Evolutionary conservation across 1,140 invertebrate species (phyloP), one percentile per base, ranked within the genome.

Genomic region (Atta colombica): DNA sequence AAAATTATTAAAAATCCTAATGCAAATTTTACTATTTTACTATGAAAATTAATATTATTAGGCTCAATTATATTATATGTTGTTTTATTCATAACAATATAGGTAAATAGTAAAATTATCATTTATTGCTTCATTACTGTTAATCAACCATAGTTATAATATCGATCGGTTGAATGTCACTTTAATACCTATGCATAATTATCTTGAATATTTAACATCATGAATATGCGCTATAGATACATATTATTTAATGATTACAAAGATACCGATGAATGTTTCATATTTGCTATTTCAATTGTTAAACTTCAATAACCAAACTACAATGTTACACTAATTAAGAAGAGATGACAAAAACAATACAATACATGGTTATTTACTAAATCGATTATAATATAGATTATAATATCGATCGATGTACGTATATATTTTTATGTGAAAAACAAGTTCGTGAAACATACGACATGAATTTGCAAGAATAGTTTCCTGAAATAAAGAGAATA

Each of bases 241-340:
- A 21, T 45, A 65, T 49, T 60, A 78, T 78, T 78, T 10, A 78
- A 65, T 66, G 35, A 66, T 75, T n/a, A 21, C 72, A 75, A 75
- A 75, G 31, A 58, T 18, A 78, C 6, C 18, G 12, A 31, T 78
- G 18, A 78, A 28, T 78, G 18, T 66, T 77, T 49, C 58, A 63
- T 61, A 53, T 74, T 78, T 61, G 28, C 63, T 18, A 31, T 49
- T 78, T 66, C 45, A 66, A 78, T 78, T 78, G 77, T 78, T 63
- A 49, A 78, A 78, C 25, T 78, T 49, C 21, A 45, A 78, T 78
- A 25, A 77, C 8, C 18, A n/a, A 60, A 3, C 18, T 12, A n/a
- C 18, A 5, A 51, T 35, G 14, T 16, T 3, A 14, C 39, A 45
- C 49, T 49, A 45, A 65, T 78, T 78, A 12, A 14, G 12, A 31